Percentiles rank a stretch among this genome's conserved stretches.
These are phyloP conservation scores for Hemiprocne comata DNA, from an alignment of 2,113 vertebrate genomes.

Conservation along the genomic window DNA sequence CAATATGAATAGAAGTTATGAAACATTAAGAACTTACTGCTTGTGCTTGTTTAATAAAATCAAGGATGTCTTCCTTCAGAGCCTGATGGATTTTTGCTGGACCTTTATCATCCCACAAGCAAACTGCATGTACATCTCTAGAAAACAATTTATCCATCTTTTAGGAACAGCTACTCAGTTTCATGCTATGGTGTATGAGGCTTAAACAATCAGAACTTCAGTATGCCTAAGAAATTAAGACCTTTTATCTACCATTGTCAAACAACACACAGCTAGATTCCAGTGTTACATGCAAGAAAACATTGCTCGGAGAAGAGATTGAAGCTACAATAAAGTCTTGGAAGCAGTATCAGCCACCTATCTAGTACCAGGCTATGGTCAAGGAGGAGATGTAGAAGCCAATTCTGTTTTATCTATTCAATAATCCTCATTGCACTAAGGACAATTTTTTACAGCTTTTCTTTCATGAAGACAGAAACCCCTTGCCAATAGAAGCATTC, in stretches of 20 bases:
- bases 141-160: constrained; percentile 33
- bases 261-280: not conserved
- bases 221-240: not conserved
- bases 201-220: not conserved
- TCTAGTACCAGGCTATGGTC: not conserved
- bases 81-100: constrained; percentile 99
- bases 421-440: not conserved
- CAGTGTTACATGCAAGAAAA: not conserved
- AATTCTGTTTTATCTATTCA: not conserved
- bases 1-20: not conserved
- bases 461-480: not conserved
- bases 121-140: constrained; percentile 98
- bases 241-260: not conserved
- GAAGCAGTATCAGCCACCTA: not conserved
- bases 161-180: constrained; percentile 26
- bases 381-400: not conserved
- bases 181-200: not conserved
- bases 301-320: not conserved
- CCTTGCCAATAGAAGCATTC: not conserved
- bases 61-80: constrained; percentile 98
- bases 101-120: constrained; percentile 99
- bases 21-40: constrained; percentile 82
- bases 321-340: not conserved
- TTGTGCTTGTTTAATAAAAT: constrained; percentile 99
- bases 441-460: not conserved